Evolutionary conservation across 2,888 invertebrate genomes (phyloP).

Genomic region (Agriopis marginaria): DNA sequence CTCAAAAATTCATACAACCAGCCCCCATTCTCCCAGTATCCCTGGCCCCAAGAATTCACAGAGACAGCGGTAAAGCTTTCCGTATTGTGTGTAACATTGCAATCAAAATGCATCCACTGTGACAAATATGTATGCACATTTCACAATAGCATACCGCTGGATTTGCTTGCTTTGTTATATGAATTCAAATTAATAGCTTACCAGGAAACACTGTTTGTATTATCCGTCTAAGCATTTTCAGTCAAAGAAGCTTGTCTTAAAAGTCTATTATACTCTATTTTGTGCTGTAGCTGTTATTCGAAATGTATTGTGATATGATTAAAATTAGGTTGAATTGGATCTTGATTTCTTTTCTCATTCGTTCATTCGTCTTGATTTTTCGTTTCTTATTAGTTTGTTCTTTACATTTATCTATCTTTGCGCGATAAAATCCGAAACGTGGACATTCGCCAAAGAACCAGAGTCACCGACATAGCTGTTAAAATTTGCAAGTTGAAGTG

Average conservation of each 20-base stretch:
- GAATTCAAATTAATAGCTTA: conserved; percentile 9
- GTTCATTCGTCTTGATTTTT: too few relatives aligned
- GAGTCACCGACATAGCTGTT: too few relatives aligned
- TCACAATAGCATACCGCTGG: background rate
- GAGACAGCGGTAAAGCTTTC: background rate
- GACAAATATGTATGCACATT: background rate
- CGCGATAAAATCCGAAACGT: too few relatives aligned
- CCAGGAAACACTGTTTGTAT: background rate
- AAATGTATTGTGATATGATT: too few relatives aligned
- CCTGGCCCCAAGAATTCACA: conserved; percentile 7
- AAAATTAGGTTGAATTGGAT: too few relatives aligned
- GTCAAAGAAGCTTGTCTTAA: background rate
- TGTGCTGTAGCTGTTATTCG: too few relatives aligned
- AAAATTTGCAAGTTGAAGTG: too few relatives aligned
- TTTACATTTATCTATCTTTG: too few relatives aligned
- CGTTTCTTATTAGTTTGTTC: too few relatives aligned
- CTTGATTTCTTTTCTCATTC: too few relatives aligned
- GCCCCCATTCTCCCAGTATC: background rate
- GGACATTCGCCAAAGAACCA: too few relatives aligned
- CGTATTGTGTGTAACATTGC: background rate
- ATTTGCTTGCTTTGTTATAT: background rate
- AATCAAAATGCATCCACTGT: conserved; percentile 13
- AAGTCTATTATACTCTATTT: too few relatives aligned
- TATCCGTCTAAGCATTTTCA: background rate
- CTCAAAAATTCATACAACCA: background rate